A percentile compares a stretch with the other conserved stretches of the same genome.
Conservation (phyloP, 2,113 vertebrate genomes). For the Philantomba maxwellii region DNA sequence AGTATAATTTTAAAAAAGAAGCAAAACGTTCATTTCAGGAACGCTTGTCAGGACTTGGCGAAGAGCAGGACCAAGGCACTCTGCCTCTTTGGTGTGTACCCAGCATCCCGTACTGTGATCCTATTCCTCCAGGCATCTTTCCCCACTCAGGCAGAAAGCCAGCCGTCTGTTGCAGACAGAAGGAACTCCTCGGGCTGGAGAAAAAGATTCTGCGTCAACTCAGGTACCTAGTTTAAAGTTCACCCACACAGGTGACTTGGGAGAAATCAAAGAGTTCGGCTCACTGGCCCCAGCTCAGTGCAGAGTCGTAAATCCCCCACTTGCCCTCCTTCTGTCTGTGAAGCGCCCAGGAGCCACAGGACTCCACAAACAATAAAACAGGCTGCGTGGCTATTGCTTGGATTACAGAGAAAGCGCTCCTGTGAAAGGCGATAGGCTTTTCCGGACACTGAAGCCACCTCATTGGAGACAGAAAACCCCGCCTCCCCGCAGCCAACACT, state of each 20-base stretch:
- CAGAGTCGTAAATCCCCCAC: conserved; percentile 39
- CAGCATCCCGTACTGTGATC: conserved; percentile 54
- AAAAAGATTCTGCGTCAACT: conserved; percentile 16
- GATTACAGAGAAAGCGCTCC: conserved; percentile 81
- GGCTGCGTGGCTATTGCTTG: conserved; percentile 78
- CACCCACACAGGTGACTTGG: conserved; percentile 48
- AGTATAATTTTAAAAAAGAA: conserved; percentile 51
- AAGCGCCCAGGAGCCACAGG: conserved; percentile 64
- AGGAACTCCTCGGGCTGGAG: conserved; percentile 1
- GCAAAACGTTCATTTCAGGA: conserved; percentile 66
- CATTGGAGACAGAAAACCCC: conserved; percentile 80
- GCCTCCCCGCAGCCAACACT: conserved; percentile 70
- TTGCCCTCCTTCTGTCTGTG: background rate
- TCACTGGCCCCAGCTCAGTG: background rate
- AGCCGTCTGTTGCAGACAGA: conserved; percentile 5
- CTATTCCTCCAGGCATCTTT: conserved; percentile 64
- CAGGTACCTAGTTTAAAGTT: conserved; percentile 4
- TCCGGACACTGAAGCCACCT: conserved; percentile 68
- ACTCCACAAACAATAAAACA: conserved; percentile 78
- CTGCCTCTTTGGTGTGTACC: conserved; percentile 63
- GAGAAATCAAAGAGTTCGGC: conserved; percentile 13
- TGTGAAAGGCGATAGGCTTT: conserved; percentile 86
- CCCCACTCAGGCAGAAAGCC: conserved; percentile 25
- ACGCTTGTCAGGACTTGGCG: conserved; percentile 62
- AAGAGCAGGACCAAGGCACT: conserved; percentile 36